Evolutionary conservation across 2,113 vertebrate genomes (phyloP), one percentile per base, ranked within the genome.

Genomic region (Aspiorhynchus laticeps): DNA sequence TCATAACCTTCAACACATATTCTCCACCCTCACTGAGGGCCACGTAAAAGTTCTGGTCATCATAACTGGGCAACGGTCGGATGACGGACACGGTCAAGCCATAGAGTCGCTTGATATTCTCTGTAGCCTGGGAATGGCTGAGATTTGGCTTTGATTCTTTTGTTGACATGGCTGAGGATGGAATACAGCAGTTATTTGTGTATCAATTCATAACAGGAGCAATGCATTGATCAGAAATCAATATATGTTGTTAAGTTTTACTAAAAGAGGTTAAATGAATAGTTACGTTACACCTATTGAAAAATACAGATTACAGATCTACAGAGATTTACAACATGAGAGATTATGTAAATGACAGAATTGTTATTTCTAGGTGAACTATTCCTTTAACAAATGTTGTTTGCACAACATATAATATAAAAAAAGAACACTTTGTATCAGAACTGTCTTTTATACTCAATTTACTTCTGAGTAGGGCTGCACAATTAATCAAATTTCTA

Each of bases 21-120:
- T 97, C 93, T 0, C 78, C 80, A 0, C 93, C 90, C 19, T 93
- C 87, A 1, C 21, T 28, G 8, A 91, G 2, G 0, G 28, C 14
- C 80, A 98, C 90, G 0, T 93, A 93, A 85, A 98, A 96, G 91
- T 99, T 99, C 88, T 99, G 98, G 89, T 99, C 98, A 1, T 96
- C 95, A 0, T 99, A 99, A 92, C 98, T 98, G 41, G 97, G 97
- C 36, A 99, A 92, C 0, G 92, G 85, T 71, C 31, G 48, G 9
- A 97, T 88, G 86, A 90, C 80, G 2, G 88, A 89, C 7, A 94
- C 91, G 1, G 91, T 95, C 43, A 98, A 79, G 0, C 93, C 94
- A 91, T 93, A 99, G 15, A 97, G 84, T 0, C 92, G 95, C 59
- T 92, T 91, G 10, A 96, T 88, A 10, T 98, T 0, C 3, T 95